Conservation (phyloP, 1,140 invertebrate genomes). For the Pseudomyrmex concolor region DNA sequence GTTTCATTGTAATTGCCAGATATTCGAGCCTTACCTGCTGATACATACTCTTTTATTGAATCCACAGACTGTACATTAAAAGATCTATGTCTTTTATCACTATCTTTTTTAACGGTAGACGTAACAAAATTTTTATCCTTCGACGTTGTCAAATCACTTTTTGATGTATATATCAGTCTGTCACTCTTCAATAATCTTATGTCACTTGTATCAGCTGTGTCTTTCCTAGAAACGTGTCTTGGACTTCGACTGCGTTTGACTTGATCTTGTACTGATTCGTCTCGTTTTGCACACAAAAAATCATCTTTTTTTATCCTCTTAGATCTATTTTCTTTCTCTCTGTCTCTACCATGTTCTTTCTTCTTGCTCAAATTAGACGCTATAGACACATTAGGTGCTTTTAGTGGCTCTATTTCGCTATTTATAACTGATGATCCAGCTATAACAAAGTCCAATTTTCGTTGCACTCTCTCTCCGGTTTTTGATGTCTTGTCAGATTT, state of each 20-base stretch:
- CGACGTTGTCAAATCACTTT: constrained; percentile 74
- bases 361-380: constrained; percentile 79
- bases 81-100: constrained; percentile 75
- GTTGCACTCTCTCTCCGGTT: constrained; percentile 77
- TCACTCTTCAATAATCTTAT: constrained; percentile 76
- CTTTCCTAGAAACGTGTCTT: constrained; percentile 78
- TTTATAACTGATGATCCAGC: constrained; percentile 77
- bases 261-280: constrained; percentile 71
- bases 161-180: constrained; percentile 62
- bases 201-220: constrained; percentile 69
- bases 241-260: constrained; percentile 74
- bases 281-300: constrained; percentile 68
- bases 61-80: constrained; percentile 70
- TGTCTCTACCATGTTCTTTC: constrained; percentile 81
- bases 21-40: constrained; percentile 74
- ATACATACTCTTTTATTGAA: constrained; percentile 72
- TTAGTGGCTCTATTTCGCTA: constrained; percentile 80
- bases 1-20: constrained; percentile 80
- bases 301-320: constrained; percentile 82
- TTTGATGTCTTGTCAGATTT: constrained; percentile 75
- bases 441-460: constrained; percentile 82
- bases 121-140: constrained; percentile 78
- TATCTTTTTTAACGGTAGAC: constrained; percentile 78
- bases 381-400: constrained; percentile 80
- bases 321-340: constrained; percentile 82